Evolutionary conservation across 2,888 invertebrate genomes (phyloP).

Genomic region (Calephelis perditalis): DNA sequence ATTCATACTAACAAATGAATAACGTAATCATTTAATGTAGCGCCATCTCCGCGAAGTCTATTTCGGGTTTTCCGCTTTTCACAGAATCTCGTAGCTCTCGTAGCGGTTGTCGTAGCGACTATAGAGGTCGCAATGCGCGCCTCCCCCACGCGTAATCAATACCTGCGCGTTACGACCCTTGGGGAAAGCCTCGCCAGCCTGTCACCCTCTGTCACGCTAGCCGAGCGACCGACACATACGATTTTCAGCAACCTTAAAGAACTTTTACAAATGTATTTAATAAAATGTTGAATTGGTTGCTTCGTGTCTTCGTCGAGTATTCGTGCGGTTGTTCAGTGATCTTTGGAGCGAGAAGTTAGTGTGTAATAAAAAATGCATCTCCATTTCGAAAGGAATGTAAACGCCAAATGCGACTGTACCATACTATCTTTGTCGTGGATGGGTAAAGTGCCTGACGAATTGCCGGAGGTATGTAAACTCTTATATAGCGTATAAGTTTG

Average conservation of each 20-base stretch:
- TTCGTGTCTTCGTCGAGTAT: conserved; percentile 23
- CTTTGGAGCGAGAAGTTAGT: conserved; percentile 27
- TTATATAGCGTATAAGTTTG: not conserved
- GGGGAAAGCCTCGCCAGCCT: conserved; percentile 40
- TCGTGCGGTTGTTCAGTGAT: conserved; percentile 37
- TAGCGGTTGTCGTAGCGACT: conserved; percentile 28
- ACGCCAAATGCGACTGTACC: conserved; percentile 96
- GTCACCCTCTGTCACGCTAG: conserved; percentile 63
- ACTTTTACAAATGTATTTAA: conserved; percentile 25
- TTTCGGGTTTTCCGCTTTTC: conserved; percentile 51
- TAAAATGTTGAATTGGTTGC: conserved; percentile 40
- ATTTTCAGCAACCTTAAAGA: conserved; percentile 29
- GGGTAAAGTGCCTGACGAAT: conserved; percentile 97
- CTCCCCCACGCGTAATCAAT: conserved; percentile 61
- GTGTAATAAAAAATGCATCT: conserved; percentile 87
- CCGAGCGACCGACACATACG: conserved; percentile 44
- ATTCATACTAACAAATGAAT: too few species aligned
- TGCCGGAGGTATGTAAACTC: conserved; percentile 88
- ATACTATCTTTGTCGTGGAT: conserved; percentile 98
- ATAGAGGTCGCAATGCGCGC: conserved; percentile 53
- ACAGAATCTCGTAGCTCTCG: conserved; percentile 21
- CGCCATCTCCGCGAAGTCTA: conserved; percentile 54
- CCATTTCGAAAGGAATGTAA: conserved; percentile 95
- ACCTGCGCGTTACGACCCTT: conserved; percentile 51
- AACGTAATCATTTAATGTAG: conserved; percentile 28